A percentile compares a stretch with the other conserved stretches of the same genome.
Conservation (phyloP, 2,797 vertebrate species). For the Uromys caudimaculatus region DNA sequence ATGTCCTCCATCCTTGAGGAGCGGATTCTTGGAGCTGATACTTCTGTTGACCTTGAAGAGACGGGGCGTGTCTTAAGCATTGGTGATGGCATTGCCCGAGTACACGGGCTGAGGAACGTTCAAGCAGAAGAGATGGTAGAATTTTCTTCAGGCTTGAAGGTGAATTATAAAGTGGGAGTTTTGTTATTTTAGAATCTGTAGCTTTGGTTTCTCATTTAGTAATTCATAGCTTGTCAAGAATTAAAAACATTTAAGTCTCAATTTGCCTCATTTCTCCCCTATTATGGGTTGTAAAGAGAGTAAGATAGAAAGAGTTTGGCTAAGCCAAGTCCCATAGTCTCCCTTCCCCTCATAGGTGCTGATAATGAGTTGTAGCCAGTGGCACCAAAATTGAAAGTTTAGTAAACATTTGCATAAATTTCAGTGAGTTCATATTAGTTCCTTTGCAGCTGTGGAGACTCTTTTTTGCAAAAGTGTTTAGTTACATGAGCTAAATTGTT, state of each 20-base stretch:
- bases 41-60: slow-evolving; percentile 94
- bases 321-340: neutral
- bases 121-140: slow-evolving; percentile 99
- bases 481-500: slow-evolving; percentile 5
- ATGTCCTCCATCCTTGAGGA: slow-evolving; percentile 98
- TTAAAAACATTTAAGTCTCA: neutral
- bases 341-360: neutral
- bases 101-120: slow-evolving; percentile 97
- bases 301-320: neutral
- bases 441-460: neutral
- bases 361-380: neutral
- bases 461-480: slow-evolving; percentile 41
- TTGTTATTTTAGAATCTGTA: neutral
- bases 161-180: slow-evolving; percentile 77
- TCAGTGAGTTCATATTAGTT: neutral
- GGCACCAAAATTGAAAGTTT: neutral
- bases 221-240: neutral
- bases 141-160: slow-evolving; percentile 98
- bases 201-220: slow-evolving; percentile 17
- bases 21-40: slow-evolving; percentile 96
- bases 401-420: neutral
- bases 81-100: slow-evolving; percentile 98
- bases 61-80: slow-evolving; percentile 98
- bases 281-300: slow-evolving; percentile 1
- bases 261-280: neutral